Conservation (phyloP, 2,888 invertebrate genomes). For the Loripinus fragilis region DNA sequence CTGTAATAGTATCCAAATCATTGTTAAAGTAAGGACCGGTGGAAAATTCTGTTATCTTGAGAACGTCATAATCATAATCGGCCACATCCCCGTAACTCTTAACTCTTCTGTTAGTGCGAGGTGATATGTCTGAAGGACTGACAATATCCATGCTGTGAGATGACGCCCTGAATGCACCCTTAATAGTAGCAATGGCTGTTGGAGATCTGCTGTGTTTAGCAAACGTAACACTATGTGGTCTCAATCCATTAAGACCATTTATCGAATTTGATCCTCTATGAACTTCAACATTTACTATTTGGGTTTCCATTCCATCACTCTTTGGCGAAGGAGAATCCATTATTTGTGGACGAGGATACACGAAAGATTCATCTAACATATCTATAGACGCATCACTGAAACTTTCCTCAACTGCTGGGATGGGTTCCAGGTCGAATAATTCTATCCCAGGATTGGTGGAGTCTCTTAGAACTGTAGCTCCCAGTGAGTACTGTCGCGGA, state of each 20-base stretch:
- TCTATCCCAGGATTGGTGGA: slow-evolving; percentile 20
- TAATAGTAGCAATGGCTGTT: background rate
- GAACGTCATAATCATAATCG: slow-evolving; percentile 76
- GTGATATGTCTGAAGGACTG: slow-evolving; percentile 20
- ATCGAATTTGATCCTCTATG: slow-evolving; percentile 31
- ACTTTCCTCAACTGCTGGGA: slow-evolving; percentile 26
- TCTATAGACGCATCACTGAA: slow-evolving; percentile 27
- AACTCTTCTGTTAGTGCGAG: slow-evolving; percentile 62
- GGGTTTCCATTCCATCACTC: slow-evolving; percentile 38
- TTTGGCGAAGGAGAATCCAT: slow-evolving; percentile 58
- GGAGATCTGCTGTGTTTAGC: slow-evolving; percentile 63
- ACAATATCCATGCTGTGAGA: slow-evolving; percentile 55
- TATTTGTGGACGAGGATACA: slow-evolving; percentile 12
- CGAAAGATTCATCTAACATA: slow-evolving; percentile 8
- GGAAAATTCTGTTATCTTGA: slow-evolving; percentile 80
- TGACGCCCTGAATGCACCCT: slow-evolving; percentile 29
- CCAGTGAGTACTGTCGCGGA: slow-evolving; percentile 76
- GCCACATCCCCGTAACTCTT: slow-evolving; percentile 78
- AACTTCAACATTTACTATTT: slow-evolving; percentile 63
- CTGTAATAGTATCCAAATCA: slow-evolving; percentile 77
- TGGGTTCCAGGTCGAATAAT: slow-evolving; percentile 23
- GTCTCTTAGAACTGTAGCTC: slow-evolving; percentile 49
- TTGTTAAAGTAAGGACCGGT: slow-evolving; percentile 77
- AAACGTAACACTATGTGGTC: slow-evolving; percentile 42
- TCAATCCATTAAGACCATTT: slow-evolving; percentile 15